These are phyloP conservation scores for Pomacea maculata DNA, from an alignment of 1,140 invertebrate species.

Conservation along the genomic window DNA sequence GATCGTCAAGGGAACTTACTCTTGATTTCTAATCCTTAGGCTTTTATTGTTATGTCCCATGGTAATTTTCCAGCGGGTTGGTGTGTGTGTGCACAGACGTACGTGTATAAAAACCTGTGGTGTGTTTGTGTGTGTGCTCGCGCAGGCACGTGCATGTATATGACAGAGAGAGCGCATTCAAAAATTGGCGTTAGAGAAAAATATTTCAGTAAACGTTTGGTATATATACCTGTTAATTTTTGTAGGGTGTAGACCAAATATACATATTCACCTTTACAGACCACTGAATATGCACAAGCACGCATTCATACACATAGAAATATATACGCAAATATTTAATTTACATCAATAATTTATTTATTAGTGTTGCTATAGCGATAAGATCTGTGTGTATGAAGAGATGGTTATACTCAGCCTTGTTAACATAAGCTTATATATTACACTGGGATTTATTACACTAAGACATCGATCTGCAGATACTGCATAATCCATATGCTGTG, in stretches of 20 bases:
- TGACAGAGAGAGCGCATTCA: background rate
- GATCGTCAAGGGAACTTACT: background rate
- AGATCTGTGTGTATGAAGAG: too few relatives aligned
- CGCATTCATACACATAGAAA: background rate
- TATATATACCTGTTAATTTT: conserved; percentile 8
- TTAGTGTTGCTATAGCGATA: too few relatives aligned
- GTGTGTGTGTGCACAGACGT: background rate
- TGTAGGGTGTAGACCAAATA: background rate
- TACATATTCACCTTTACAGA: background rate
- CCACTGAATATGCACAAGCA: background rate
- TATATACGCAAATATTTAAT: background rate
- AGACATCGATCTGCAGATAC: too few relatives aligned
- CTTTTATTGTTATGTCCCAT: background rate
- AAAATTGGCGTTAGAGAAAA: conserved; percentile 11
- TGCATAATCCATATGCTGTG: too few relatives aligned
- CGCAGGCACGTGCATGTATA: background rate
- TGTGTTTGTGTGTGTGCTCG: background rate
- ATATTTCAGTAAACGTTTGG: conserved; percentile 4
- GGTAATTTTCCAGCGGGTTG: too few relatives aligned
- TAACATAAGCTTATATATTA: too few relatives aligned
- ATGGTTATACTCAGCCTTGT: background rate
- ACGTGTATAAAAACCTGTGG: too few relatives aligned
- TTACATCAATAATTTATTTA: background rate
- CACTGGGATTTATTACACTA: too few relatives aligned
- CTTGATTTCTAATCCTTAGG: background rate